Evolutionary conservation across 2,888 invertebrate species (phyloP).

Genomic region (Nephrotoma appendiculata): DNA sequence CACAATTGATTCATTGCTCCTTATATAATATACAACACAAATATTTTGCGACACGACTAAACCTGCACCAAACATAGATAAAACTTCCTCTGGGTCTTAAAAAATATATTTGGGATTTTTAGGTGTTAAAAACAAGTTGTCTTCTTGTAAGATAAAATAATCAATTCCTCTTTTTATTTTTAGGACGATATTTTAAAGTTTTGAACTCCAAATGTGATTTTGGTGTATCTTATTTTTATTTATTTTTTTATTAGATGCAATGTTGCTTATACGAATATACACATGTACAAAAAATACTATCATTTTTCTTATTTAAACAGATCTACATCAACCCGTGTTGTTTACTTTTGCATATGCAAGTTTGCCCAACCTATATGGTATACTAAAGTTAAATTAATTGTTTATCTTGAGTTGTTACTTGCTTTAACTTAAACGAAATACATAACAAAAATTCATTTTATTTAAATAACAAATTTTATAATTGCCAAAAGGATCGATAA

Average conservation of each 20-base stretch:
- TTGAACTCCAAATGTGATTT: not conserved
- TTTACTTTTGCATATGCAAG: not conserved
- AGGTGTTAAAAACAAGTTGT: not conserved
- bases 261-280: not conserved
- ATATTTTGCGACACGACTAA: not conserved
- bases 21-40: not conserved
- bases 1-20: not conserved
- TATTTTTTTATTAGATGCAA: not conserved
- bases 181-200: not conserved
- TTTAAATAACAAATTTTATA: too few relatives aligned
- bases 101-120: not conserved
- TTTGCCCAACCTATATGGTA: not conserved
- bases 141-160: not conserved
- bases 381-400: not conserved
- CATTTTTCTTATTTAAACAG: not conserved
- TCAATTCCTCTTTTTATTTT: not conserved
- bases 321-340: not conserved
- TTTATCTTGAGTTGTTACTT: not conserved
- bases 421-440: not conserved
- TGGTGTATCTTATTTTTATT: not conserved
- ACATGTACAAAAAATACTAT: not conserved
- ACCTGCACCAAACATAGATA: not conserved
- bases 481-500: too few relatives aligned
- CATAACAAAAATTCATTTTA: too few relatives aligned
- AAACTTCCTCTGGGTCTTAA: not conserved